Evolutionary conservation across 2,888 invertebrate genomes (phyloP), one percentile per base, ranked within the genome.

Genomic region (Ormyrus pomaceus): DNA sequence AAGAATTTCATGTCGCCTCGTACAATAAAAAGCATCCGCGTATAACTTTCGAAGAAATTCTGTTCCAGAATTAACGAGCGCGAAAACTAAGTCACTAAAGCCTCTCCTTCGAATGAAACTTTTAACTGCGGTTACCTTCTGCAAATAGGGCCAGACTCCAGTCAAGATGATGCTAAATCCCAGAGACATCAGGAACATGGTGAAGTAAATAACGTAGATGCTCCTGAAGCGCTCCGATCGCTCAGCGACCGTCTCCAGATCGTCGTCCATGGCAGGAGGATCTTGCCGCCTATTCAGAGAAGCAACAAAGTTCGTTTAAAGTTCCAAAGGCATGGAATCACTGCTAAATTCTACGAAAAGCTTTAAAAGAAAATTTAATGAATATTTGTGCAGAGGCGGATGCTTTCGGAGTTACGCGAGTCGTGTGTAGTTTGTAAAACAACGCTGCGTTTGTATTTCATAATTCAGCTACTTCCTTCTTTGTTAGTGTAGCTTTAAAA

Each of bases 161-260:
- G 97, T 96, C 64, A 97, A 92, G 84, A 96, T 95, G 84, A 97
- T 96, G 89, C 96, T 96, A 91, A 97, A 97, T 48, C 96, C 97
- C 70, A 97, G 92, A 0, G 96, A 96, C 94, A 97, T 96, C 84
- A 96, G 93, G 91, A 97, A 97, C 95, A 96, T 96, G 76, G 96
- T 96, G 91, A 96, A 96, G 91, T 97, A 96, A 87, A 97, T 95
- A 62, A 95, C 93, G 87, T 95, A 94, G 82, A 97, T 93, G 83
- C 96, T 96, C 83, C 93, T 93, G 95, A 95, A 95, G 91, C 97
- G 92, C 88, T 94, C 93, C 84, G 92, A 92, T 84, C 93, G 93
- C 88, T 96, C 94, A 80, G 91, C 91, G 62, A 91, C 88, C 6
- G 94, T 95, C 92, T 96, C 96, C 86, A 96, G 91, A 77, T 91